phyloP scores from a whole-genome alignment of 2,888 invertebrate species.

The Eristalis pertinax region DNA sequence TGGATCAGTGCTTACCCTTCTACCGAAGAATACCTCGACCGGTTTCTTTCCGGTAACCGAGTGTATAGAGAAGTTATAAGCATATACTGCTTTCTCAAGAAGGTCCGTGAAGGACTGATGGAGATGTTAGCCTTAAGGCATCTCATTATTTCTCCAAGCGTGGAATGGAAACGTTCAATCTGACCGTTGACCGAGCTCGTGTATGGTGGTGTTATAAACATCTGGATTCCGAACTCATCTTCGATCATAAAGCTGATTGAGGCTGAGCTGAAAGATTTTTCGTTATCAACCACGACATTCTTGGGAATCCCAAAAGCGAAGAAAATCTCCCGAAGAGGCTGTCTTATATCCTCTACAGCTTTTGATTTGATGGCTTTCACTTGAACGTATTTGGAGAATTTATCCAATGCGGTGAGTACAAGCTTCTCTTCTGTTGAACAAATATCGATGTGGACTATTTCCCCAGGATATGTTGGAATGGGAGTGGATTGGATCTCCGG shows the following conservation, averaged over 20 bases:
- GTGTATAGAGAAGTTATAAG: constrained; percentile 9
- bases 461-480: constrained; percentile 13
- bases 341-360: constrained; percentile 44
- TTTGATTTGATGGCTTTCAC: constrained; percentile 22
- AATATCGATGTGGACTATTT: constrained; percentile 24
- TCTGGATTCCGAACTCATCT: constrained; percentile 25
- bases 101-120: constrained; percentile 41
- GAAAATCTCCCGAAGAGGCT: constrained; percentile 50
- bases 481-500: too few species aligned
- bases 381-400: constrained; percentile 24
- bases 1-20: not conserved
- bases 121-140: constrained; percentile 16
- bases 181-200: constrained; percentile 21
- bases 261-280: constrained; percentile 54
- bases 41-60: constrained; percentile 1
- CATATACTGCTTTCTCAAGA: not conserved
- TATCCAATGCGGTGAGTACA: not conserved
- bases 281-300: constrained; percentile 45
- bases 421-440: not conserved
- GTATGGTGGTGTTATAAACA: constrained; percentile 62
- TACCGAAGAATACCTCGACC: not conserved
- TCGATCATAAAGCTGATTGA: constrained; percentile 22
- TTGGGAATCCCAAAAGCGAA: constrained; percentile 58
- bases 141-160: constrained; percentile 64
- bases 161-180: constrained; percentile 65